Evolutionary conservation across 2,113 vertebrate species (phyloP), one percentile per base, ranked within the genome.

Genomic region (Jaculus jaculus): DNA sequence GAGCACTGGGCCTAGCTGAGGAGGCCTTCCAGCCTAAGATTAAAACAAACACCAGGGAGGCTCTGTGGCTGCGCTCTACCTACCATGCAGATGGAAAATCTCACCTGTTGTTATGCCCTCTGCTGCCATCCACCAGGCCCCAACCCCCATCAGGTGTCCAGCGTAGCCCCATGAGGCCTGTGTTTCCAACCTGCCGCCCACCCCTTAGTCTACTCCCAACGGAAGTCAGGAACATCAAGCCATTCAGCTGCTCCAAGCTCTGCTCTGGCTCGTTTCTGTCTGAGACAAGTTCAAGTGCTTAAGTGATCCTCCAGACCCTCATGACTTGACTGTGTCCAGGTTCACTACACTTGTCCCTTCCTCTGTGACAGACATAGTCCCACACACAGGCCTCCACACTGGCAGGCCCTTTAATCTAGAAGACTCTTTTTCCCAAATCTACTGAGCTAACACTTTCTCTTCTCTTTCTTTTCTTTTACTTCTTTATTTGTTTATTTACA

Each of bases 281-380:
- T 5, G 11, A 71, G 89, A 66, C 75, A 77, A 92, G 34, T 24
- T 18, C 18, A 26, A 4, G 66, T 66, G 47, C 75, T 68, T 34
- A 4, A 7, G 42, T 1, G 69, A 30, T 2, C 8, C 7, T 0
- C 47, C 16, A 61, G 54, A 24, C 21, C 42, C 21, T 83, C 26
- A 6, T 1, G 7, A 58, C 21, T 28, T 37, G 17, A 17, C 2
- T 3, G 21, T 39, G 16, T 28, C 42, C 54, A 12, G 7, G 66
- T 9, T 13, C 15, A 71, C 66, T n/a, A 9, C 2, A 0, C 30
- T n/a, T 28, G 26, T 18, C 20, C 15, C 1, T 9, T 5, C 32
- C 60, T 39, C 24, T n/a, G 54, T 65, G 58, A 61, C 63, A 63
- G 54, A 65, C 23, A 13, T 6, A 34, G 1, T 3, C 12, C 12